Percentiles rank a stretch among this genome's conserved stretches.
These are phyloP conservation scores for Hippocampus abdominalis DNA, from an alignment of 2,113 vertebrate species.

Conservation along the genomic window DNA sequence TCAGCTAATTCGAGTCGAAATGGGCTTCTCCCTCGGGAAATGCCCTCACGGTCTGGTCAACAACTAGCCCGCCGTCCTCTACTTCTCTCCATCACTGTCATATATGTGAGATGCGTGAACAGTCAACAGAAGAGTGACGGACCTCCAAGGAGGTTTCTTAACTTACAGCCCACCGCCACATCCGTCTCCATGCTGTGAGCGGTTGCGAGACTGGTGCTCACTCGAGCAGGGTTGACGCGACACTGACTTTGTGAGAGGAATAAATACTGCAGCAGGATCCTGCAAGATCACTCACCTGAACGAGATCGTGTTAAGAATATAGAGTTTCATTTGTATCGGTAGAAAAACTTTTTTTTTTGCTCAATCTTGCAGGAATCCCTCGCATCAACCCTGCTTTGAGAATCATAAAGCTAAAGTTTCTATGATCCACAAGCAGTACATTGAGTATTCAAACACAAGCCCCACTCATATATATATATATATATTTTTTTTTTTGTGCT, in stretches of 20 bases:
- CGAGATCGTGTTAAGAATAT: slow-evolving; percentile 55
- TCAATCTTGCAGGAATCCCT: slow-evolving; percentile 57
- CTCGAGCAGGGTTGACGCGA: slow-evolving; percentile 74
- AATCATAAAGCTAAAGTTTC: slow-evolving; percentile 77
- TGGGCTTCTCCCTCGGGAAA: slow-evolving; percentile 28
- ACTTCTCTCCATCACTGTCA: slow-evolving; percentile 39
- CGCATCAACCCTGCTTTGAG: slow-evolving; percentile 77
- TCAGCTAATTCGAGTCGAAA: slow-evolving; percentile 48
- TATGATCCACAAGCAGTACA: slow-evolving; percentile 63
- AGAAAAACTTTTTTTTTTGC: slow-evolving; percentile 50
- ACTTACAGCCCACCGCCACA: background rate
- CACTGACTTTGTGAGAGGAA: slow-evolving; percentile 47
- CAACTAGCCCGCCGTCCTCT: slow-evolving; percentile 34
- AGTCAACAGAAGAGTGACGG: slow-evolving; percentile 46
- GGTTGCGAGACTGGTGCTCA: slow-evolving; percentile 49
- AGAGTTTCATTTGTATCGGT: slow-evolving; percentile 48
- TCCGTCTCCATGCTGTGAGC: slow-evolving; percentile 59
- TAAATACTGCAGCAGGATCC: slow-evolving; percentile 57
- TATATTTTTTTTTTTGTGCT: slow-evolving; percentile 22
- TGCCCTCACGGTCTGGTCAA: background rate
- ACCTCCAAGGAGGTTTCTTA: slow-evolving; percentile 43
- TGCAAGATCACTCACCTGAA: slow-evolving; percentile 69
- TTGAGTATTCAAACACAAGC: slow-evolving; percentile 62
- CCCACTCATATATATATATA: slow-evolving; percentile 49
- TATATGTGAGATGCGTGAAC: slow-evolving; percentile 32